Base-by-base conservation (phyloP, 2,888 invertebrate genomes). In the Smittia aterrima region DNA sequence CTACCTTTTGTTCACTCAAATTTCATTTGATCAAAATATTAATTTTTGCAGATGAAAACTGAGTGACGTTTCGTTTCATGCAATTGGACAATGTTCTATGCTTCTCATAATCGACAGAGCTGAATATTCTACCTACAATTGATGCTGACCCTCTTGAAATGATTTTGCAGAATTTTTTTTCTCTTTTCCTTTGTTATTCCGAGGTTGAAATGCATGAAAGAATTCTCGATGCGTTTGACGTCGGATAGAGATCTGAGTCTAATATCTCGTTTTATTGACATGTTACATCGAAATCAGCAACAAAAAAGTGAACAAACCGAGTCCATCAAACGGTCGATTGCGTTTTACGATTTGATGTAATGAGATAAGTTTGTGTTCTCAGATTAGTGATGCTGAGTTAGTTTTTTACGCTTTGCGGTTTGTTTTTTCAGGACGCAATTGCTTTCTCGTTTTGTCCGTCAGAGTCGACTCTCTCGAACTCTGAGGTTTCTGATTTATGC, bases 301-400 rank as follows among this genome's bases (percentile, higher is more conserved):
- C 16, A 47, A n/a, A n/a, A 20, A 7, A 58, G 11, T 47, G n/a
- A 16, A 18, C 41, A 70, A 53, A 70, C 25, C 47, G 16, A 22
- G 67, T 70, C 70, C 54, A 58, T 58, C 58, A 58, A 58, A 58
- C 58, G 70, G 53, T 70, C 70, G 70, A 70, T 70, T 70, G 70
- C 53, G 27, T 27, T 68, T 53, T 54, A 58, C 27, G 54, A 47
- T 66, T 38, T 62, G n/a, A 27, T 47, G 7, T 47, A 47, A 47
- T 47, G 47, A 58, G 58, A 58, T 58, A 58, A 22, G 3, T 67
- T 38, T 54, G 54, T n/a, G 24, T 41, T 16, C 24, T 22, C 20
- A 18, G 22, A 67, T 67, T 67, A 67, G 67, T 70, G 22, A 25
- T 70, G 27, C 53, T 54, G 16, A 13, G 40, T n/a, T n/a, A n/a